Evolutionary conservation across 2,888 invertebrate species (phyloP).

Genomic region (Spatulosminthurus flaviceps): DNA sequence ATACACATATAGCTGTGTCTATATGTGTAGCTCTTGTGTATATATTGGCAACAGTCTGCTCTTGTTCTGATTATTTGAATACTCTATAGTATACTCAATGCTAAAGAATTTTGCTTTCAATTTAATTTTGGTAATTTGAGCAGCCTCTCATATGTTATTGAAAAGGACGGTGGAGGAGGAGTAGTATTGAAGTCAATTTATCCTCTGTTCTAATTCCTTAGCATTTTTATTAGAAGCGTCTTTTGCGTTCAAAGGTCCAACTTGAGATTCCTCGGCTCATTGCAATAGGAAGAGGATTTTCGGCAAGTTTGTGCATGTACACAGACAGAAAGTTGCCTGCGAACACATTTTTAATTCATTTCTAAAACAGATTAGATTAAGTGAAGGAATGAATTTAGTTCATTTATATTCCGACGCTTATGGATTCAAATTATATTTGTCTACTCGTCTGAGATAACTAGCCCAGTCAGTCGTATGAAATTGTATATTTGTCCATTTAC

Average conservation of each 20-base stretch:
- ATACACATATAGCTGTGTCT: too few species aligned
- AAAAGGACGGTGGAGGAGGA: background rate
- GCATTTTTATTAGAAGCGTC: background rate
- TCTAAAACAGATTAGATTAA: conserved; percentile 12
- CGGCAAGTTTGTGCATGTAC: background rate
- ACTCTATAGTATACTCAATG: too few species aligned
- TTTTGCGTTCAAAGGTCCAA: background rate
- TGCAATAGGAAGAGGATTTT: background rate
- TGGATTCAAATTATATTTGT: too few species aligned
- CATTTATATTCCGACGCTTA: background rate
- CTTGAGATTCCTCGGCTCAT: background rate
- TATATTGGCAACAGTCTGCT: too few species aligned
- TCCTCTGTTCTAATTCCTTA: background rate
- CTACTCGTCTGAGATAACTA: too few species aligned
- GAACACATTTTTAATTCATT: conserved; percentile 5
- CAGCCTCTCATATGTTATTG: background rate
- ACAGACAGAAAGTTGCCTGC: too few species aligned
- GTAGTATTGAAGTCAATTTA: background rate
- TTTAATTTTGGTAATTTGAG: conserved; percentile 2
- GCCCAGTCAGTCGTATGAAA: too few species aligned
- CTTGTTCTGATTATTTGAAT: too few species aligned
- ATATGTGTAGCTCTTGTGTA: too few species aligned
- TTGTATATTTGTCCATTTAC: too few species aligned
- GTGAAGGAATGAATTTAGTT: background rate
- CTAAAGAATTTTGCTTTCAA: background rate